Base-by-base conservation (phyloP, 2,113 vertebrate genomes). In the Cinclus mexicanus region DNA sequence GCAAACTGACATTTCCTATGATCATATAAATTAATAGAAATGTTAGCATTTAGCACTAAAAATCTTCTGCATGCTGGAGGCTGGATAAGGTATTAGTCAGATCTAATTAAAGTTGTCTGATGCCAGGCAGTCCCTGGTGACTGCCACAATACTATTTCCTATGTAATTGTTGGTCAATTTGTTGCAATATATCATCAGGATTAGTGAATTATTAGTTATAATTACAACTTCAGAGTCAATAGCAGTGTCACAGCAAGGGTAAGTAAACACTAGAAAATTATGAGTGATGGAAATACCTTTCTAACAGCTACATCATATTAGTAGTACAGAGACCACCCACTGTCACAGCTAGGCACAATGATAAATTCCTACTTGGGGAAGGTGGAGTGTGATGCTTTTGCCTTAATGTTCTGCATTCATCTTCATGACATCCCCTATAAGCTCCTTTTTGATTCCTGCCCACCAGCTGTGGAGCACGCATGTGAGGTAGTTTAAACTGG, bases 131-230 rank as follows among this genome's bases (percentile, higher is more conserved):
- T 33, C 92, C 78, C 79, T 41, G 39, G 92, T 74, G 95, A 89
- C 47, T 52, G 80, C 68, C 59, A 79, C 13, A 52, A 21, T 33
- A 49, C 50, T 7, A 5, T 91, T 92, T 91, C 86, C 90, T 80
- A 35, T 75, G 39, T 69, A 89, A 81, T 86, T 76, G 56, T 61
- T 61, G 70, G 94, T 95, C 96, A 93, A 69, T 95, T 94, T 96
- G 92, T 94, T 72, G 87, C 83, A 71, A 86, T 97, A 91, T 77
- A 76, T 95, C 93, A 96, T 60, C 86, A 79, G 68, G 70, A 93
- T 92, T 97, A 96, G 75, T 84, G 78, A 97, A 93, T 97, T 97
- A 97, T 91, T 89, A 95, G 91, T 53, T 89, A 53, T 71, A 97
- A 97, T 97, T 96, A 87, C 63, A 93, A 74, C 77, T 90, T 55